Base-by-base conservation (phyloP, 1,140 invertebrate genomes). In the Drosophila nigrodunni region DNA sequence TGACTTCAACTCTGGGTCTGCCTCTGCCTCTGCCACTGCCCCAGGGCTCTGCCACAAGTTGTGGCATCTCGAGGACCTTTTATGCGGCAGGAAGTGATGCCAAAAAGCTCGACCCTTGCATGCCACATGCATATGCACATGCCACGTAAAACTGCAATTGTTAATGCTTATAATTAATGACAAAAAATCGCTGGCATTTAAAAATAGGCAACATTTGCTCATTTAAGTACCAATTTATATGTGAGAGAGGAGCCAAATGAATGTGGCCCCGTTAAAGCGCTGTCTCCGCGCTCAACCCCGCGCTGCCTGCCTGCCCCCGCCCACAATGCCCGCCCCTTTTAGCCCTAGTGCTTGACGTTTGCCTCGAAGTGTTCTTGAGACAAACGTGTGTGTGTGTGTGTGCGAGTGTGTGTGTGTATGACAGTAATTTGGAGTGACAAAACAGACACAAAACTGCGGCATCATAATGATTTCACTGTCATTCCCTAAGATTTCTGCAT, bases 371-470 rank as follows among this genome's bases (percentile, higher is more conserved):
- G 74, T 76, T 76, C 67, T 76, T 76, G 46, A 65, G 15, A 13
- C 50, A 15, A 9, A 35, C 13, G 25, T 39, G 50, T 66, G 55
- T 54, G 25, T 30, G 47, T 68, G 46, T 15, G 64, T 70, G 44
- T 15, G 25, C 39, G 25, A 60, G 49, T 44, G 10, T 58, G 6
- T 49, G 64, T 70, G 44, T 15, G 25, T 72, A 34, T 65, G 70
- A 88, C 70, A 65, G 74, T 88, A 83, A 88, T 88, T 88, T 88
- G 80, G 67, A 88, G 83, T 88, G 83, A 88, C 83, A 88, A 88
- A 80, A 74, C 79, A 80, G 25, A 30, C 25, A 88, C 82, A 83
- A 86, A 85, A 72, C 74, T 80, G 77, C 73, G 76, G 65, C 77
- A 74, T 66, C 78, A 82, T 80, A 74, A 87, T 88, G 83, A 87